Base-by-base conservation (phyloP, 1,140 invertebrate genomes). In the Neodiprion fabricii region DNA sequence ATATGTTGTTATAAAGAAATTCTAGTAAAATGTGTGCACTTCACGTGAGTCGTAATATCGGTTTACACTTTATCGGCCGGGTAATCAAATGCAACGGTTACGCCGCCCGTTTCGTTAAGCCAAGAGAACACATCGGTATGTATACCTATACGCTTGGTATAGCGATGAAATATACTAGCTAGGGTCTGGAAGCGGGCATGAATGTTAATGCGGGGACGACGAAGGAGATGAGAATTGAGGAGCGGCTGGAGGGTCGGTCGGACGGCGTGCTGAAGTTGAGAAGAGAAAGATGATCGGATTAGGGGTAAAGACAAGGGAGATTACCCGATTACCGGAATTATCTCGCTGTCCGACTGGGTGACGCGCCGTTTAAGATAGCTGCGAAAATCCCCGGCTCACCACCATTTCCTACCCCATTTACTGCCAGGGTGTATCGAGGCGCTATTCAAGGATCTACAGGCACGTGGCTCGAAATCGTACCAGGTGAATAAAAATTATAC, bases 371-470 rank as follows among this genome's bases (percentile, higher is more conserved):
- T 61, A 61, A 61, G 53, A 61, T 61, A 61, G n/a, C 11, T 61
- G 53, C 53, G 11, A 61, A 61, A 61, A 12, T 12, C 11, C n/a
- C 53, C n/a, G 11, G 11, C 11, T 61, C 53, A 12, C 53, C n/a
- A 17, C 53, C 53, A 61, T 61, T 61, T 61, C n/a, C 53, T 61
- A 17, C 53, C 53, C 53, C n/a, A 61, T 61, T 61, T 61, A 61
- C 53, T 40, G 2, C 28, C 2, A 40, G 5, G 28, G 28, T 40
- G 28, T 40, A 40, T 40, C 28, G 28, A 40, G 5, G 28, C 28
- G 28, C 28, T 40, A 40, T 40, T 40, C 17, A 21, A 21, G 17
- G 0, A 21, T 21, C 17, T 21, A 21, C 17, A 21, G 17, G 17
- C 17, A 21, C 17, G 17, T 21, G 17, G 17, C 17, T 21, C 0